A percentile compares a stretch with the other conserved stretches of the same genome.
phyloP scores from a whole-genome alignment of 2,888 invertebrate genomes.

The Spodoptera picta region DNA sequence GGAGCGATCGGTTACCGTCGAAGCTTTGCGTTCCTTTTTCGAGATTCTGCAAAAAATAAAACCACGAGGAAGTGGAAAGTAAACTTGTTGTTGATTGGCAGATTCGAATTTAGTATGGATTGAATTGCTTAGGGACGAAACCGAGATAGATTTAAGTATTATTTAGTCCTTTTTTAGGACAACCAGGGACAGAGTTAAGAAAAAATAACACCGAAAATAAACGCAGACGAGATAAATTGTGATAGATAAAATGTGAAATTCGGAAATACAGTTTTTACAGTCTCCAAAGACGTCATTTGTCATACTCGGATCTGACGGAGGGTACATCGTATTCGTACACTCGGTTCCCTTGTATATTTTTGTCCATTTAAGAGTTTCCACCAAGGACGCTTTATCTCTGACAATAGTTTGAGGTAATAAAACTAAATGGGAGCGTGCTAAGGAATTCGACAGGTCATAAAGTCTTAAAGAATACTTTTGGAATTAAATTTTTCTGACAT shows the following conservation, averaged over 20 bases:
- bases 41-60: conserved; percentile 46
- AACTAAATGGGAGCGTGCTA: conserved; percentile 36
- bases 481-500: conserved; percentile 42
- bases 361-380: conserved; percentile 34
- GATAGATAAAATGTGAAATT: conserved; percentile 64
- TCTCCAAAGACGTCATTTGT: conserved; percentile 66
- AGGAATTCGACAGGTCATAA: conserved; percentile 30
- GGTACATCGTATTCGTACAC: conserved; percentile 36
- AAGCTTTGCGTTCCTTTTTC: conserved; percentile 28
- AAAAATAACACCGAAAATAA: conserved; percentile 21
- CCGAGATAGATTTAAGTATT: conserved; percentile 31
- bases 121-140: conserved; percentile 34
- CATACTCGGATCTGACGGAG: conserved; percentile 59
- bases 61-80: conserved; percentile 32
- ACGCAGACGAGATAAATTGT: conserved; percentile 60
- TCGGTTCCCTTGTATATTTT: conserved; percentile 50
- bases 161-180: conserved; percentile 11
- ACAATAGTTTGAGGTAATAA: conserved; percentile 44
- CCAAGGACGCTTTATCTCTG: conserved; percentile 32
- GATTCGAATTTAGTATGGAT: conserved; percentile 50
- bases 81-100: conserved; percentile 53
- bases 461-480: conserved; percentile 34
- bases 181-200: conserved; percentile 20
- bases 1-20: conserved; percentile 38
- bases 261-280: conserved; percentile 61